A percentile compares a stretch with the other conserved stretches of the same genome.
phyloP scores from a whole-genome alignment of 1,140 invertebrate species.

The Penaeus indicus region DNA sequence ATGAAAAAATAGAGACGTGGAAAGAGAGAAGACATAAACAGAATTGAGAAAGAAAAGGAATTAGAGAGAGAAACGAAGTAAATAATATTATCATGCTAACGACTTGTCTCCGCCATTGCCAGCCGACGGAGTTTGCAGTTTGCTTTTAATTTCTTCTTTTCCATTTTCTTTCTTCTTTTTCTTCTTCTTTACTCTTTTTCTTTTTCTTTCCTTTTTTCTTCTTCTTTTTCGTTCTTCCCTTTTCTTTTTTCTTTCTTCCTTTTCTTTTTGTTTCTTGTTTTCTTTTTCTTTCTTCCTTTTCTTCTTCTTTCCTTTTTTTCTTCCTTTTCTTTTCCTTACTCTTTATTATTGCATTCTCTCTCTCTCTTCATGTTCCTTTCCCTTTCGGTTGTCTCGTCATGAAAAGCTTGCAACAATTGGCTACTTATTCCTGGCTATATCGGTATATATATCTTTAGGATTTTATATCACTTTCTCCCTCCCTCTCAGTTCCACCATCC shows the following conservation, averaged over 20 bases:
- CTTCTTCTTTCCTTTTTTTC: not conserved
- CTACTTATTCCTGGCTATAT: too few species aligned
- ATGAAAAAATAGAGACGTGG: not conserved
- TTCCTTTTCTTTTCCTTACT: not conserved
- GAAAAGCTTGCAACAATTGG: too few species aligned
- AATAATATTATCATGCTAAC: too few species aligned
- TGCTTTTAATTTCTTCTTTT: not conserved
- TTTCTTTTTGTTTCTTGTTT: not conserved
- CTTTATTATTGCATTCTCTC: too few species aligned
- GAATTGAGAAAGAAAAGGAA: not conserved
- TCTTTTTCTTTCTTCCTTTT: not conserved
- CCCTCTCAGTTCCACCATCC: not conserved
- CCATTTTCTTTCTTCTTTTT: not conserved
- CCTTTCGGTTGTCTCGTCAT: too few species aligned
- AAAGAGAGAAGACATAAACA: not conserved
- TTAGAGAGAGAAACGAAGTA: not conserved
- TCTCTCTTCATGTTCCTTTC: not conserved
- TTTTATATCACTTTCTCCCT: not conserved
- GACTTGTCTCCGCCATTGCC: too few species aligned
- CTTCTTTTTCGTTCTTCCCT: not conserved
- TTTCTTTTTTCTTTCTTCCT: not conserved
- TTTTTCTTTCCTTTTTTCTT: not conserved
- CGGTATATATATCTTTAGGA: too few species aligned
- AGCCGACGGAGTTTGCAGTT: too few species aligned
- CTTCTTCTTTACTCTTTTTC: not conserved